Evolutionary conservation across 1,140 invertebrate species (phyloP).

Genomic region (Trypoxylus dichotomus): DNA sequence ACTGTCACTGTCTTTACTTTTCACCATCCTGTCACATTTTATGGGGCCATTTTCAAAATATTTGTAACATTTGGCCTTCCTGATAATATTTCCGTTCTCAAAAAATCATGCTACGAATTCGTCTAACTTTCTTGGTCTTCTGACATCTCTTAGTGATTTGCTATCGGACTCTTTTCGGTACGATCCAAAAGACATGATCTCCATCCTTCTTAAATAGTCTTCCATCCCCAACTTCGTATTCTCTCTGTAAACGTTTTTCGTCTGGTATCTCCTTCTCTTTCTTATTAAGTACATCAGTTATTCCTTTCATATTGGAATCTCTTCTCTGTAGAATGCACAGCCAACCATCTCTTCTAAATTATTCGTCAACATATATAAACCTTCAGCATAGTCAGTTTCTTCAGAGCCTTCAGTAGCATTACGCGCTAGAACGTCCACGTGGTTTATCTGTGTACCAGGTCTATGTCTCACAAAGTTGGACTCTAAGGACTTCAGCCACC

Average conservation of each 20-base stretch:
- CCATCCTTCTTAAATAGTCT: not conserved
- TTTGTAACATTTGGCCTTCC: too few species aligned
- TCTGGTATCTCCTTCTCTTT: not conserved
- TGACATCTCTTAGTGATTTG: not conserved
- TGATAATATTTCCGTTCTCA: too few species aligned
- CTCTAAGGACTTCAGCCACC: constrained; percentile 46
- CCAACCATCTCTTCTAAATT: constrained; percentile 17
- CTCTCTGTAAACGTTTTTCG: not conserved
- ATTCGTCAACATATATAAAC: too few species aligned
- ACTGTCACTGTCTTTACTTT: too few species aligned
- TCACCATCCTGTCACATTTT: too few species aligned
- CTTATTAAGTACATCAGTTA: not conserved
- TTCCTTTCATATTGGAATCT: not conserved
- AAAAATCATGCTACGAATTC: too few species aligned
- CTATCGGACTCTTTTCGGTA: not conserved
- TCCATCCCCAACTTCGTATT: not conserved
- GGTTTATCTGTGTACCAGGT: constrained; percentile 42
- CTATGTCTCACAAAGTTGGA: constrained; percentile 46
- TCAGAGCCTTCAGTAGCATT: not conserved
- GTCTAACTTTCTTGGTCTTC: too few species aligned
- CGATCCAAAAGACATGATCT: not conserved
- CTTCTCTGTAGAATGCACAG: not conserved
- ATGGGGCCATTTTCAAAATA: too few species aligned
- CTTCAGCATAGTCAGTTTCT: too few species aligned
- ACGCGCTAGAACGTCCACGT: constrained; percentile 48